Percentiles rank a stretch among this genome's conserved stretches.
phyloP scores from a whole-genome alignment of 2,888 invertebrate genomes.

The Euzophera pinguis region DNA sequence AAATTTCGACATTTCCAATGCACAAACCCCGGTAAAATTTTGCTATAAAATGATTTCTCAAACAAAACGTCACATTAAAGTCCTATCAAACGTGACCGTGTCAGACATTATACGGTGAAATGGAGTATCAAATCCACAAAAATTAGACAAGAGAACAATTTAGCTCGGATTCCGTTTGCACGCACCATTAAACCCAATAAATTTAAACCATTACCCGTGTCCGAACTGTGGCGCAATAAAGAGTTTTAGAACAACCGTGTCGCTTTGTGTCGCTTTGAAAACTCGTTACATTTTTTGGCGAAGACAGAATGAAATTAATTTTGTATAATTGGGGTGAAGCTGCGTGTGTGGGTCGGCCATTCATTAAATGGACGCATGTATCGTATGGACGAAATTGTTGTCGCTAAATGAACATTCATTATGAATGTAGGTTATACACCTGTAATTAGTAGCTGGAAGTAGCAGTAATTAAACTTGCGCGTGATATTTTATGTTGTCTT shows the following conservation, averaged over 20 bases:
- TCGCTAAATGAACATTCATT: conserved; percentile 3
- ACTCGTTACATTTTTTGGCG: conserved; percentile 60
- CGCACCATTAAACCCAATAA: conserved; percentile 73
- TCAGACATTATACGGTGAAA: conserved; percentile 47
- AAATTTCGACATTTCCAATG: too few species aligned
- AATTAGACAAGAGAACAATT: conserved; percentile 71
- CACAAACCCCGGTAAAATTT: conserved; percentile 2
- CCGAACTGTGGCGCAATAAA: conserved; percentile 58
- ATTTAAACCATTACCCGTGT: conserved; percentile 74
- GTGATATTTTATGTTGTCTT: neutral
- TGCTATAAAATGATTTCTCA: conserved; percentile 27
- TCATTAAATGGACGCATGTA: conserved; percentile 23
- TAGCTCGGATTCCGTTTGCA: conserved; percentile 59
- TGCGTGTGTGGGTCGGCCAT: conserved; percentile 21
- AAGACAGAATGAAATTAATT: conserved; percentile 66
- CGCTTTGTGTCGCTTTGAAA: conserved; percentile 64
- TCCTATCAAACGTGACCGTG: conserved; percentile 25
- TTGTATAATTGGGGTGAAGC: conserved; percentile 53
- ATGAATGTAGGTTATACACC: neutral
- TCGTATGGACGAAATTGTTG: conserved; percentile 10
- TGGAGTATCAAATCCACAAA: conserved; percentile 65
- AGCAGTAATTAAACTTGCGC: conserved; percentile 33
- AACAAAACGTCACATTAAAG: conserved; percentile 35
- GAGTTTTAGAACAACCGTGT: conserved; percentile 56
- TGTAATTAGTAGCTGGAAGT: neutral